Evolutionary conservation across 2,113 vertebrate species (phyloP).

Genomic region (Eurystomus gularis): DNA sequence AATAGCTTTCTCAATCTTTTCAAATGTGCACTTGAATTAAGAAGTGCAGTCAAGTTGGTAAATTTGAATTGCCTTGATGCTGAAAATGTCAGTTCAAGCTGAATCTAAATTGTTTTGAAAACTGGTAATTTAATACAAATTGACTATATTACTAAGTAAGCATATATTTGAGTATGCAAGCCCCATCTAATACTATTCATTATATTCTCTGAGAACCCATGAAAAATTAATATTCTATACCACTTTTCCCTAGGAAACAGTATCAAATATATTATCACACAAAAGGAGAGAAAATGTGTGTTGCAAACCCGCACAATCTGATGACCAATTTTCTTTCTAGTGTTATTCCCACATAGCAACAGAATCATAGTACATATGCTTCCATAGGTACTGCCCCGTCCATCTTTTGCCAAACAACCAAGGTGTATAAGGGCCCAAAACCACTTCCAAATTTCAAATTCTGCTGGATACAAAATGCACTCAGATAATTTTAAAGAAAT

Average conservation of each 20-base stretch:
- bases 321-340: not conserved
- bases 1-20: constrained; percentile 59
- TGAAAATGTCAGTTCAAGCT: constrained; percentile 62
- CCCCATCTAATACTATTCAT: constrained; percentile 19
- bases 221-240: constrained; percentile 41
- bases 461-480: not conserved
- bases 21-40: constrained; percentile 57
- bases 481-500: not conserved
- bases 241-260: not conserved
- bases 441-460: not conserved
- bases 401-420: not conserved
- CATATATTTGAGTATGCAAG: constrained; percentile 40
- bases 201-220: constrained; percentile 9
- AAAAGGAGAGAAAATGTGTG: not conserved
- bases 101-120: constrained; percentile 68
- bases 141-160: constrained; percentile 46
- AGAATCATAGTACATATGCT: not conserved
- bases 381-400: not conserved
- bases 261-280: not conserved
- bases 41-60: constrained; percentile 56
- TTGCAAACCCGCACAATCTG: not conserved
- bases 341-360: not conserved
- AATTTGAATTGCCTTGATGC: constrained; percentile 64
- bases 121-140: constrained; percentile 64
- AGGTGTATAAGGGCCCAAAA: not conserved